A percentile compares a stretch with the other conserved stretches of the same genome.
phyloP scores from a whole-genome alignment of 2,113 vertebrate species.

The Riparia riparia region DNA sequence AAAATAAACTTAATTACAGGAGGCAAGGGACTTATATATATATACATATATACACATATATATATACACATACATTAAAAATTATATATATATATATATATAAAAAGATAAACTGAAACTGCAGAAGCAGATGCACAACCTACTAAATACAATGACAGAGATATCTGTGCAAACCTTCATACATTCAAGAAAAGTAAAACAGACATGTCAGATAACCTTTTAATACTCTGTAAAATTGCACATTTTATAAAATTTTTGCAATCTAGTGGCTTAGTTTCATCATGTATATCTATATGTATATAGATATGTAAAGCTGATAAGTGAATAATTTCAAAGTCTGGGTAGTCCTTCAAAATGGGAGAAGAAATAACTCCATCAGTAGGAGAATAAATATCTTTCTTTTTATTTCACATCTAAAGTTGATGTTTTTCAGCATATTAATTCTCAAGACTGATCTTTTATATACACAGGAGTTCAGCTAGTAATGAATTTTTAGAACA shows the following conservation, averaged over 20 bases:
- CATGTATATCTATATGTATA: too few relatives aligned
- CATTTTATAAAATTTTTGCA: background rate
- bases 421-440: background rate
- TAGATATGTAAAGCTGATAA: background rate
- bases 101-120: background rate
- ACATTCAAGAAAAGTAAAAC: background rate
- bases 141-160: background rate
- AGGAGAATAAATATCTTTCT: background rate
- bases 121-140: background rate
- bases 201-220: background rate
- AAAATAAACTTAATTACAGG: background rate
- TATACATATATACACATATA: too few relatives aligned
- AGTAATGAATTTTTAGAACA: background rate
- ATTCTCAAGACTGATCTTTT: background rate
- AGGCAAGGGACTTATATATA: background rate
- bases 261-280: background rate
- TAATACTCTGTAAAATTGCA: background rate
- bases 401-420: background rate
- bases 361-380: background rate
- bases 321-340: background rate
- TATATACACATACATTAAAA: too few relatives aligned
- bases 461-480: background rate
- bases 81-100: background rate
- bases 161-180: background rate
- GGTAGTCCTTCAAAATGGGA: background rate